phyloP scores from a whole-genome alignment of 2,113 vertebrate species.

The Myodes glareolus region DNA sequence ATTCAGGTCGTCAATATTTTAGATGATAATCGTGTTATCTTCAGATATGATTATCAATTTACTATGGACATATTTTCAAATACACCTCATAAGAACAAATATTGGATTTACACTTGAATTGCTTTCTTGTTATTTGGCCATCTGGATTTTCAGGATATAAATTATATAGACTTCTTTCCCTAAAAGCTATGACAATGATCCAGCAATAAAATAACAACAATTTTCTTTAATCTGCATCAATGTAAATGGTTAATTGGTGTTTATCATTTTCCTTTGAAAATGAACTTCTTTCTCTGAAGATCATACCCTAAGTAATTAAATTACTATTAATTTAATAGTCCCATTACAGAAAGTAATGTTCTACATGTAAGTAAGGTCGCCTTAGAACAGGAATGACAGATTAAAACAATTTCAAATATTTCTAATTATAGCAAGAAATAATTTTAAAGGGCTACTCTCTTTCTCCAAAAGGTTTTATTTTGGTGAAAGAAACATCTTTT shows the following conservation, averaged over 20 bases:
- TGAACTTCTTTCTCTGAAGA: background rate
- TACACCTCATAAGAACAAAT: background rate
- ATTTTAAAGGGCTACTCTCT: background rate
- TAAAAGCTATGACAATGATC: background rate
- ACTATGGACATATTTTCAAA: background rate
- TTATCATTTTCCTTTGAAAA: background rate
- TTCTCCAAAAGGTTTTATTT: slow-evolving; percentile 1
- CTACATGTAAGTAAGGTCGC: background rate
- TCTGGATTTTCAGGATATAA: background rate
- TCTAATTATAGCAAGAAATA: background rate
- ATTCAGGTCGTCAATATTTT: background rate
- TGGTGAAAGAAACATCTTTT: background rate
- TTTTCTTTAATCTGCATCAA: background rate
- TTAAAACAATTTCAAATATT: background rate
- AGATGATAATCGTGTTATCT: background rate
- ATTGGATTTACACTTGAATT: background rate
- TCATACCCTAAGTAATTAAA: background rate
- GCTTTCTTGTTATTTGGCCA: background rate
- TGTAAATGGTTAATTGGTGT: background rate
- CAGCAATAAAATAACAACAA: background rate
- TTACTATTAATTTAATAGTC: no score
- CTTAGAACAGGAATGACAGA: background rate
- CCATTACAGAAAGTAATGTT: background rate
- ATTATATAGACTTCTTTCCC: background rate
- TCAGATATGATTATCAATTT: background rate